Percentiles rank a stretch among this genome's conserved stretches.
Evolutionary conservation across 2,113 vertebrate species (phyloP).

Genomic region (Equus przewalskii): DNA sequence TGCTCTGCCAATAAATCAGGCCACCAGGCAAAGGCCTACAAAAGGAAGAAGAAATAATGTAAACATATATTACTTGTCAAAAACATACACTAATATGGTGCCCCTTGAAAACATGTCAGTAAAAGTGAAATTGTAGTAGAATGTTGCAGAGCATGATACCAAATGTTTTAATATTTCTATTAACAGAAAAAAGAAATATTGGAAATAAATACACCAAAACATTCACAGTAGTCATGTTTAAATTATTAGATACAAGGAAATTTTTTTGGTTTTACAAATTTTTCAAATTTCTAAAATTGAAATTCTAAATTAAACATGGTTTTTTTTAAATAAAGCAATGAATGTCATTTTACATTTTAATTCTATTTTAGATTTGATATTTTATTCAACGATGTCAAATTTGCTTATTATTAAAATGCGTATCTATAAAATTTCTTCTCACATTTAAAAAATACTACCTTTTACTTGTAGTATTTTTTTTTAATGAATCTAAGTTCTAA

Average conservation of each 20-base stretch:
- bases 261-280: neutral
- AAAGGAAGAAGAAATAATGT: conserved; percentile 39
- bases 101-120: neutral
- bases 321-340: neutral
- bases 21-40: conserved; percentile 97
- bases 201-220: neutral
- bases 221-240: neutral
- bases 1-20: conserved; percentile 95
- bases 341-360: conserved; percentile 25
- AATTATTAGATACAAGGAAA: neutral
- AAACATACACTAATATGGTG: neutral
- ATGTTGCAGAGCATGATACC: neutral
- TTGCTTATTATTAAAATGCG: neutral
- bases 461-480: neutral
- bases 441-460: neutral
- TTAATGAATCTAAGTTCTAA: neutral
- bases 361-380: neutral
- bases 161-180: neutral
- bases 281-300: neutral
- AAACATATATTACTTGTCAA: neutral
- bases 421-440: neutral
- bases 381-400: neutral
- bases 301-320: neutral
- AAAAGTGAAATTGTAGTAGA: neutral
- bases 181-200: neutral